These are phyloP conservation scores for Hoplostethus atlanticus DNA, from an alignment of 2,797 vertebrate genomes.

Conservation along the genomic window DNA sequence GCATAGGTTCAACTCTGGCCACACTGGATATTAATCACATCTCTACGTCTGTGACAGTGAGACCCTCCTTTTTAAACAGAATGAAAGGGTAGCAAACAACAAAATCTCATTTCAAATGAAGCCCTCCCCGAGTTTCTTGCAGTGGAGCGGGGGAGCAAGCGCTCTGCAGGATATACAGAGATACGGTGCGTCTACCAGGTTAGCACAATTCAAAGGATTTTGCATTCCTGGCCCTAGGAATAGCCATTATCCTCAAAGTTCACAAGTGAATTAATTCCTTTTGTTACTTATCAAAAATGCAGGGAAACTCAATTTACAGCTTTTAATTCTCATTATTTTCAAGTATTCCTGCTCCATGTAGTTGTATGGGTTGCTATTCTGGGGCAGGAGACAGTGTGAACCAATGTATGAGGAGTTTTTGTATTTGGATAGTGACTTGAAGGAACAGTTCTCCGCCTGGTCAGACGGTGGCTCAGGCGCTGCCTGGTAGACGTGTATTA, in stretches of 20 bases:
- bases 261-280: slow-evolving; percentile 71
- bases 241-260: slow-evolving; percentile 56
- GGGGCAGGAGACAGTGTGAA: slow-evolving; percentile 56
- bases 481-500: slow-evolving; percentile 57
- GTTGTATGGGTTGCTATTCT: slow-evolving; percentile 70
- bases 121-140: slow-evolving; percentile 38
- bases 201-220: slow-evolving; percentile 68
- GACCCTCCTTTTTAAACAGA: slow-evolving; percentile 24
- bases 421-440: slow-evolving; percentile 78
- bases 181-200: slow-evolving; percentile 57
- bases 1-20: neutral
- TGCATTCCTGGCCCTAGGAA: slow-evolving; percentile 53
- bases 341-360: slow-evolving; percentile 70
- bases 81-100: slow-evolving; percentile 32
- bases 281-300: slow-evolving; percentile 77
- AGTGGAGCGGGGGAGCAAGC: slow-evolving; percentile 55
- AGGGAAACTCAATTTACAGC: slow-evolving; percentile 70
- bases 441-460: slow-evolving; percentile 47
- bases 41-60: slow-evolving; percentile 26
- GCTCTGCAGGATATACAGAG: slow-evolving; percentile 50
- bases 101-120: slow-evolving; percentile 55
- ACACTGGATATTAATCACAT: slow-evolving; percentile 24
- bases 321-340: slow-evolving; percentile 77
- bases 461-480: slow-evolving; percentile 23
- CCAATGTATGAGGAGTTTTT: slow-evolving; percentile 71